Percentiles rank a stretch among this genome's conserved stretches.
These are phyloP conservation scores for Danio tinwini DNA, from an alignment of 2,797 vertebrate species.

Conservation along the genomic window DNA sequence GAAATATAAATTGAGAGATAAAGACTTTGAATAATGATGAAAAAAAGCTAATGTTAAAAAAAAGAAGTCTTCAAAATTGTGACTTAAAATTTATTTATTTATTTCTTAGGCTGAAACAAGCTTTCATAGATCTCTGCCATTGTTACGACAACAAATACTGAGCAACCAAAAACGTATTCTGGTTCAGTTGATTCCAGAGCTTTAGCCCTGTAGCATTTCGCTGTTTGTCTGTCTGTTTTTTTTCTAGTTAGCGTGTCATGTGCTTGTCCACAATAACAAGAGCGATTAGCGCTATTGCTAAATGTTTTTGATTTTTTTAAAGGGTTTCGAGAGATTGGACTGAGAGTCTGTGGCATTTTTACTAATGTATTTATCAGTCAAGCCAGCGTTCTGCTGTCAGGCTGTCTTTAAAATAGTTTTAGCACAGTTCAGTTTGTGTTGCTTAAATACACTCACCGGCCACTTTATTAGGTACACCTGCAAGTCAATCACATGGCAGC, in stretches of 20 bases:
- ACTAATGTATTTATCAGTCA: conserved; percentile 10
- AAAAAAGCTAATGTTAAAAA: too few species aligned
- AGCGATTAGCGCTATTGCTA: conserved; percentile 28
- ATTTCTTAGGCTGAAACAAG: neutral
- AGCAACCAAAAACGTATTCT: neutral
- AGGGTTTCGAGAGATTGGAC: conserved; percentile 38
- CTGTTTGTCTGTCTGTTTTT: conserved; percentile 1
- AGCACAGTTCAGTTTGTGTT: neutral
- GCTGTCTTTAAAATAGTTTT: neutral
- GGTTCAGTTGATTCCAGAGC: conserved; percentile 26
- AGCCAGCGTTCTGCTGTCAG: neutral
- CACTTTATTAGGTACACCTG: too few species aligned
- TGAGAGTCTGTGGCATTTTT: conserved; percentile 40
- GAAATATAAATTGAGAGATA: too few species aligned
- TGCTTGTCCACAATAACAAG: conserved; percentile 44
- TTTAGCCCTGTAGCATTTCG: conserved; percentile 14
- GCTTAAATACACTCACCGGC: too few species aligned
- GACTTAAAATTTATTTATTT: too few species aligned
- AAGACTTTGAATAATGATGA: too few species aligned
- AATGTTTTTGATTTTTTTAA: conserved; percentile 29
- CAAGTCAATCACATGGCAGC: too few species aligned
- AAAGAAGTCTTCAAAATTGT: too few species aligned
- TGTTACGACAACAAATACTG: conserved; percentile 3
- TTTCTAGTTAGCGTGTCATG: conserved; percentile 40
- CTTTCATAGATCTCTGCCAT: neutral